Conservation (phyloP, 2,888 invertebrate genomes). For the Caenorhabditis macrosperma region DNA sequence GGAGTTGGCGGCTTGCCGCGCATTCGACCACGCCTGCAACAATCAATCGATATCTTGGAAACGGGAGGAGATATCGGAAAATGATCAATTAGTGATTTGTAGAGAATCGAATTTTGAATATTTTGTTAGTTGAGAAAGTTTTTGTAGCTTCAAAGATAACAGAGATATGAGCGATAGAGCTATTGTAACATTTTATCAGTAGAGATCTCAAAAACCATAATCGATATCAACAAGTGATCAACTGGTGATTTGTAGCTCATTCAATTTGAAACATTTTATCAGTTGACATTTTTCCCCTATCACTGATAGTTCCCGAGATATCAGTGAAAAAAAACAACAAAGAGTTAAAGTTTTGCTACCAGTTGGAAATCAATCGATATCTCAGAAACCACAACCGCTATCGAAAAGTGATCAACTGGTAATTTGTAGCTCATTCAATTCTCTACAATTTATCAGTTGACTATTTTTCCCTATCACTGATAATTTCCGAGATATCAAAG, state of each 20-base stretch:
- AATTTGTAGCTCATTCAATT: not conserved
- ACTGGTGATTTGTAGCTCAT: too few species aligned
- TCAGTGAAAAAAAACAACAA: not conserved
- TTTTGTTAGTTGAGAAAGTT: not conserved
- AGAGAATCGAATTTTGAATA: too few species aligned
- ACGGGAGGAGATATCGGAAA: too few species aligned
- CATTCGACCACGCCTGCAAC: conserved; percentile 63
- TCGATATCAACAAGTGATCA: too few species aligned
- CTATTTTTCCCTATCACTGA: not conserved
- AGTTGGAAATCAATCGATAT: not conserved
- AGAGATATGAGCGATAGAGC: not conserved
- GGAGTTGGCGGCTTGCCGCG: conserved; percentile 79
- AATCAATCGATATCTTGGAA: not conserved
- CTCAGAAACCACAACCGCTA: not conserved
- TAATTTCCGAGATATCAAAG: not conserved
- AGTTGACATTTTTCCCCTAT: not conserved
- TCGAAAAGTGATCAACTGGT: not conserved
- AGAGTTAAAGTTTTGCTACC: not conserved
- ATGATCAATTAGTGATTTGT: too few species aligned
- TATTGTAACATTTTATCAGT: not conserved
- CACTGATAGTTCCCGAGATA: not conserved
- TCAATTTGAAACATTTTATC: too few species aligned
- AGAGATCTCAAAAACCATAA: not conserved
- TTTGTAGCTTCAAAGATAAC: not conserved
- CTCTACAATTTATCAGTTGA: not conserved